These are phyloP conservation scores for Blastobasis adustella DNA, from an alignment of 2,888 invertebrate genomes.

Conservation along the genomic window DNA sequence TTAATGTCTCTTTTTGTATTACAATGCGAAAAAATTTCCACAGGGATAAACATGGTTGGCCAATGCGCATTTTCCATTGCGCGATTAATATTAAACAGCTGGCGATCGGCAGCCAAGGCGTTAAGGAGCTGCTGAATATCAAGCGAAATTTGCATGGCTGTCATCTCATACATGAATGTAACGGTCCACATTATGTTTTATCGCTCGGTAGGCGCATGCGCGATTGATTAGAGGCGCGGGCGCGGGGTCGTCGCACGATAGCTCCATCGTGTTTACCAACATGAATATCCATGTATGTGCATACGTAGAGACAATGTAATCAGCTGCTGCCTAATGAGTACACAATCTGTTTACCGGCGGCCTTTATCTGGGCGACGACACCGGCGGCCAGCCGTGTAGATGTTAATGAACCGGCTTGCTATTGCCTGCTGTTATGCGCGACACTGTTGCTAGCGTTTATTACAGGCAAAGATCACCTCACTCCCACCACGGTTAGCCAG, in stretches of 20 bases:
- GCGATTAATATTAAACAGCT: slow-evolving; percentile 59
- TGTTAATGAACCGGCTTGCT: too few species aligned
- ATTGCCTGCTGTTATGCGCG: too few species aligned
- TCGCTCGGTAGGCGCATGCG: slow-evolving; percentile 19
- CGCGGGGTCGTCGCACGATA: slow-evolving; percentile 52
- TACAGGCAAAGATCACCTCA: too few species aligned
- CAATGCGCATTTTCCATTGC: slow-evolving; percentile 29
- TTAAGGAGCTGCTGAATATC: slow-evolving; percentile 55
- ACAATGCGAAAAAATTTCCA: slow-evolving; percentile 41
- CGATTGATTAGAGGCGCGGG: slow-evolving; percentile 14
- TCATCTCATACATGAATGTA: slow-evolving; percentile 46
- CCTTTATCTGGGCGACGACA: slow-evolving; percentile 42
- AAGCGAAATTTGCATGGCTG: slow-evolving; percentile 43
- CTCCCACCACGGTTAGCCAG: too few species aligned
- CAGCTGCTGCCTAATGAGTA: slow-evolving; percentile 32
- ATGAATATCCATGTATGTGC: slow-evolving; percentile 15
- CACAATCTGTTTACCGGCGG: slow-evolving; percentile 27
- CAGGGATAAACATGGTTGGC: slow-evolving; percentile 19
- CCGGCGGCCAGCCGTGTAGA: not conserved
- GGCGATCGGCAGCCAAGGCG: slow-evolving; percentile 45
- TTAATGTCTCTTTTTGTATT: slow-evolving; percentile 33
- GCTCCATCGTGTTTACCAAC: slow-evolving; percentile 41
- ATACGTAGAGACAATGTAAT: slow-evolving; percentile 6
- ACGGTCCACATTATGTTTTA: slow-evolving; percentile 19
- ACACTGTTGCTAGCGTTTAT: too few species aligned